Evolutionary conservation across 2,888 invertebrate species (phyloP), one percentile per base, ranked within the genome.

Genomic region (Dolichopus griseipennis): DNA sequence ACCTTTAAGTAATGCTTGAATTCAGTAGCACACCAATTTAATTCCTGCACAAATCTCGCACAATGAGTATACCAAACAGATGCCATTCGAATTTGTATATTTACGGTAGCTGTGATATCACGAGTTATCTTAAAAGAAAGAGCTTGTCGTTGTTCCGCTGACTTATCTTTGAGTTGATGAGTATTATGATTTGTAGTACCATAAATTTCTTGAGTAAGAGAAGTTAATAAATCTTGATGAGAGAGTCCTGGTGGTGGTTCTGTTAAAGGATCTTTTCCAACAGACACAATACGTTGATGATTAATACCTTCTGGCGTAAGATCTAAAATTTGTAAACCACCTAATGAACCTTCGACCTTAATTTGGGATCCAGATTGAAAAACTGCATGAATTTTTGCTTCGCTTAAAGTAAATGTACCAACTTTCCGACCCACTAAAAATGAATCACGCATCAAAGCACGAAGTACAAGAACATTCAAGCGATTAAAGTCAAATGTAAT

Each of bases 61-160:
- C 93, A 94, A 82, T 97, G 97, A 5, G 93, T 93, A 83, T 96
- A 97, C 87, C 93, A 93, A 69, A 97, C 90, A 61, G 94, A 92
- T 1, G 94, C 95, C 87, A 95, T 91, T 76, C 89, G 84, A 72
- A 76, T 75, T 70, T 77, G 78, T 22, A 80, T 75, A 69, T 74
- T 76, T 20, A 79, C 75, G 20, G 74, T 72, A 2, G 78, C 76
- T 34, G 76, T 75, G 33, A 79, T 76, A 67, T 76, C 76, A 69
- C 80, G 78, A 22, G 75, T 76, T 12, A 82, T 78, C 71, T 76
- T 76, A 72, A 83, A 83, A 62, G 78, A 79, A 21, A 83, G 72
- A 0, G 83, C 83, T 74, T 82, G 80, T 52, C 76, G 75, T 69
- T 83, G 81, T 10, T 82, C 77, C 21, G 68, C 66, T 21, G 68